Evolutionary conservation across 1,140 invertebrate species (phyloP).

Genomic region (Octopus sinensis): DNA sequence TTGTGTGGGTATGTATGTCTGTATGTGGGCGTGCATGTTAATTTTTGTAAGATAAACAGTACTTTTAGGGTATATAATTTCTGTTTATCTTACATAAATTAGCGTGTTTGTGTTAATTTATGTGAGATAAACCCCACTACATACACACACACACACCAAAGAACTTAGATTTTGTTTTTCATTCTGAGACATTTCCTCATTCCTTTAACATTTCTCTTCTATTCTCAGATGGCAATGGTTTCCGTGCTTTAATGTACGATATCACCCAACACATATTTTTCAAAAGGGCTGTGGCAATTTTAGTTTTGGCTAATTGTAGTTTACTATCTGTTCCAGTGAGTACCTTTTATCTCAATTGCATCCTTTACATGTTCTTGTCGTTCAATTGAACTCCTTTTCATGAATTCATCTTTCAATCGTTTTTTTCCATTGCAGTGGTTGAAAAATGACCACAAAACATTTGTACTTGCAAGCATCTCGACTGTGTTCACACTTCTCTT

Average conservation of each 20-base stretch:
- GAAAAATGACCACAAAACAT: conserved; percentile 65
- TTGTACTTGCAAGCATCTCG: conserved; percentile 80
- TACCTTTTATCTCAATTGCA: conserved; percentile 16
- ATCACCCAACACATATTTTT: conserved; percentile 96
- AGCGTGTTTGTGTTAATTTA: too few relatives aligned
- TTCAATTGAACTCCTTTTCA: background rate
- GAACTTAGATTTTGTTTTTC: too few relatives aligned
- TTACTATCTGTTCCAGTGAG: conserved; percentile 88
- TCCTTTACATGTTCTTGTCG: background rate
- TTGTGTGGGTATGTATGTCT: background rate
- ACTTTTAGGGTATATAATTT: background rate
- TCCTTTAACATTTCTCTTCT: background rate
- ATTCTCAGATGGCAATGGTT: conserved; percentile 54
- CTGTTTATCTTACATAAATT: background rate
- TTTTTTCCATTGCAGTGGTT: conserved; percentile 60
- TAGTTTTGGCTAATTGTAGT: conserved; percentile 87
- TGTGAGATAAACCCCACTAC: too few relatives aligned
- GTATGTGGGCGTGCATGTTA: background rate
- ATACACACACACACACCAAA: too few relatives aligned
- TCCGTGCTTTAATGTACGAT: conserved; percentile 94
- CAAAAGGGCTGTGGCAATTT: conserved; percentile 87
- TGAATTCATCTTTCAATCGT: conserved; percentile 8
- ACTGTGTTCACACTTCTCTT: conserved; percentile 70
- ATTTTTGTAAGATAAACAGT: background rate
- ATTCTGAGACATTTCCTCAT: too few relatives aligned